Conservation (phyloP, 2,797 vertebrate genomes). For the Saguinus oedipus region DNA sequence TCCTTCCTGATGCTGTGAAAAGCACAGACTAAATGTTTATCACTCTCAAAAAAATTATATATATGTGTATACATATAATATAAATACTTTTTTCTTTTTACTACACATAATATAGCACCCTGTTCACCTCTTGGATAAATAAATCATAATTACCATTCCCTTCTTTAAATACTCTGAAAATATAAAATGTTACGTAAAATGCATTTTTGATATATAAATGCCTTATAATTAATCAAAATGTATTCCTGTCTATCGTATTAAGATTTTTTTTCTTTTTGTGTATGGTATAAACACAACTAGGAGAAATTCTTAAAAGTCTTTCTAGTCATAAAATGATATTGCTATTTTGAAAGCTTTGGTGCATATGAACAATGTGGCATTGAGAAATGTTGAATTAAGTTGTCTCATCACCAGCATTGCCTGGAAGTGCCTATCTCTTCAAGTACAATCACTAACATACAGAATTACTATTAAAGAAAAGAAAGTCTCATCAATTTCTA, state of each 20-base stretch:
- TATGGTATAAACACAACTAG: neutral
- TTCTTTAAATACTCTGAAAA: neutral
- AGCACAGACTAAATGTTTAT: neutral
- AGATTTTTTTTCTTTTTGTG: neutral
- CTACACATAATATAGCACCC: neutral
- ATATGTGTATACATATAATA: neutral
- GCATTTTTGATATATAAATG: neutral
- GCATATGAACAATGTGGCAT: neutral
- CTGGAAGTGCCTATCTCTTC: neutral
- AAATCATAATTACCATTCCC: neutral
- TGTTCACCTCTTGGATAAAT: neutral
- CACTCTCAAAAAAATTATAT: neutral
- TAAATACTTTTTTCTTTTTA: neutral
- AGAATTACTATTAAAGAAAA: neutral
- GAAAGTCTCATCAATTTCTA: neutral
- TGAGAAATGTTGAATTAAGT: neutral
- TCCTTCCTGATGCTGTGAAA: neutral
- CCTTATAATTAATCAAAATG: neutral
- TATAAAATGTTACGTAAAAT: neutral
- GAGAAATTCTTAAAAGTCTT: neutral
- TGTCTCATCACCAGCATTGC: neutral
- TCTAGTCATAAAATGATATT: neutral
- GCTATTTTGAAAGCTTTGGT: neutral
- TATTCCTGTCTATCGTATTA: neutral
- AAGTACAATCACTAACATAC: neutral